Percentiles rank a stretch among this genome's conserved stretches.
Evolutionary conservation across 2,888 invertebrate genomes (phyloP).

Genomic region (Frankliniella fusca): DNA sequence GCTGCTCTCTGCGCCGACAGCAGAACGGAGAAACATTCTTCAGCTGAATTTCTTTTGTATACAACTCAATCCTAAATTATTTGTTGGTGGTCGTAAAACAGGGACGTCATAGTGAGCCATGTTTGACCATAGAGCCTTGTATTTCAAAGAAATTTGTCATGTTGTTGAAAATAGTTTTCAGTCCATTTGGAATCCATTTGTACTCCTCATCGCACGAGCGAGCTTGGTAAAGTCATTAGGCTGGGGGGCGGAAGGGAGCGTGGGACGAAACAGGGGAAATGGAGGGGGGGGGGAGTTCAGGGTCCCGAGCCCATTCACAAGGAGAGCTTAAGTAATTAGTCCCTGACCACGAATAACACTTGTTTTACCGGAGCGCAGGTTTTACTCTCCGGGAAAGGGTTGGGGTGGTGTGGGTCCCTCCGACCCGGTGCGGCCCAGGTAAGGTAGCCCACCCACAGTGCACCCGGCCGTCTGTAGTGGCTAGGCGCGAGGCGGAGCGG

Average conservation of each 20-base stretch:
- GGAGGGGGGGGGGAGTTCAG: not conserved
- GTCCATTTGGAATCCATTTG: no score
- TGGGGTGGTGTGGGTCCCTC: not conserved
- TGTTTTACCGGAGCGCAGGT: not conserved
- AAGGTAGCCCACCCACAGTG: not conserved
- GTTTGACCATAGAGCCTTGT: no score
- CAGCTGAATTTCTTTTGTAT: no score
- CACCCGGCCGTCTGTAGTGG: not conserved
- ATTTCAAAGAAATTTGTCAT: no score
- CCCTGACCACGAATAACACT: slow-evolving; percentile 24
- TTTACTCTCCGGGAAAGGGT: not conserved
- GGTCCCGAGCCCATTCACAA: slow-evolving; percentile 15
- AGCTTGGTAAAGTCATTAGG: no score
- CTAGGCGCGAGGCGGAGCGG: not conserved
- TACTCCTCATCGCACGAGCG: no score
- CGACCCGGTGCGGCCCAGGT: not conserved
- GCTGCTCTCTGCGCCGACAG: no score
- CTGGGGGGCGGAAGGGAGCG: not conserved
- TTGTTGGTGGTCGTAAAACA: no score
- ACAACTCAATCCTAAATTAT: no score
- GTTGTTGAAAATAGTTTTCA: no score
- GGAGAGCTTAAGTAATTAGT: slow-evolving; percentile 14
- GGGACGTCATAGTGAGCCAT: no score
- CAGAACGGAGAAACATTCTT: no score
- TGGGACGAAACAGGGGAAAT: not conserved